Base-by-base conservation (phyloP, 64 coral and sea anemone species). In the Pocillopora damicornis region DNA sequence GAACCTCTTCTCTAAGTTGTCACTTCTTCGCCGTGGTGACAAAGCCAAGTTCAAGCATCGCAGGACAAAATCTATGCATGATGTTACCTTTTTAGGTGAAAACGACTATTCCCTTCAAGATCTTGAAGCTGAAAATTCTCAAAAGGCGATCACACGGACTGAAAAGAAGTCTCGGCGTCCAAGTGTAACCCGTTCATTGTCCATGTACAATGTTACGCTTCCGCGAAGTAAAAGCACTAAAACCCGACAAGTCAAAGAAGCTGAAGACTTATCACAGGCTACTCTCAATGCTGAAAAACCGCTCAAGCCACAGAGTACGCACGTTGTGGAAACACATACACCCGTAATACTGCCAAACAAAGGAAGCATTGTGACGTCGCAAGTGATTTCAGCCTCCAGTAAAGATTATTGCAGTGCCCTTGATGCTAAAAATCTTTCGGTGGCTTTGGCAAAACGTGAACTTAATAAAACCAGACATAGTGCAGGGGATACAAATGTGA, bases 11-110 rank as follows among this genome's bases (percentile, higher is more conserved):
- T 71, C 65, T 58, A 85, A 85, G 37, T 67, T 85, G 22, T 85
- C 81, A 15, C 68, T 85, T 23, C 81, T 85, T 26, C 81, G 81
- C 22, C 81, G 81, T 5, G 81, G 81, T 3, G 81, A 85, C 10
- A 85, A 38, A 18, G 12, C 63, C 17, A 85, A 85, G 71, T 58
- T 57, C 64, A 85, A 66, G 36, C 81, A 85, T 22, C 66, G 81
- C 23, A 85, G 81, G 23, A 72, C 64, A 37, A 85, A 45, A 20
- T 85, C 81, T 1, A 85, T 85, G 81, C 81, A 85, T 85, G 81
- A 85, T 63, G 81, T 85, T 13, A 85, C 81, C 1, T 56, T 85
- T 12, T 57, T 65, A n/a, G 37, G 69, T 23, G 37, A 85, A 13
- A 85, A 26, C 23, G 81, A 85, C 23, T 36, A 5, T 22, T 11